phyloP scores from a whole-genome alignment of 2,113 vertebrate genomes.

The Caloenas nicobarica region DNA sequence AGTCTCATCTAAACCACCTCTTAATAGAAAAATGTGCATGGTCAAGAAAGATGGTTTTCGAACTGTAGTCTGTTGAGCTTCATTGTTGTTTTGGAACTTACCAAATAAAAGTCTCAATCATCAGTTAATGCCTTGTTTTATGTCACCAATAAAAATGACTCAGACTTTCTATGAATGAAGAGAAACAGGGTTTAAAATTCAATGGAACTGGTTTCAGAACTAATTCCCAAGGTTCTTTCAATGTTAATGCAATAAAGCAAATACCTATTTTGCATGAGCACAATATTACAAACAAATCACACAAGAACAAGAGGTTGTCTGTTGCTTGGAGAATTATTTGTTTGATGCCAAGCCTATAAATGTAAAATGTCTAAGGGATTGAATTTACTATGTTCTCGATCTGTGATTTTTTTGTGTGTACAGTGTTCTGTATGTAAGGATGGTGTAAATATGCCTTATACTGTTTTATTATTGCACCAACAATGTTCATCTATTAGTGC shows the following conservation, averaged over 20 bases:
- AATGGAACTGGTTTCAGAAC: slow-evolving; percentile 41
- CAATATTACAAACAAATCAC: slow-evolving; percentile 75
- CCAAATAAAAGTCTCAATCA: slow-evolving; percentile 32
- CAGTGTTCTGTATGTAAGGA: slow-evolving; percentile 75
- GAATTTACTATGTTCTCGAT: slow-evolving; percentile 69
- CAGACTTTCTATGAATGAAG: slow-evolving; percentile 48
- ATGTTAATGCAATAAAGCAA: slow-evolving; percentile 79
- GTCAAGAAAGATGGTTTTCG: slow-evolving; percentile 61
- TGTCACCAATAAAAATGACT: slow-evolving; percentile 47
- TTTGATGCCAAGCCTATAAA: slow-evolving; percentile 68
- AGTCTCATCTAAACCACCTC: slow-evolving; percentile 56
- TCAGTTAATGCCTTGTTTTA: slow-evolving; percentile 41
- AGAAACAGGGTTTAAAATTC: slow-evolving; percentile 65
- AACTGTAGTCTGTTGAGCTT: slow-evolving; percentile 55
- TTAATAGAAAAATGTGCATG: slow-evolving; percentile 72
- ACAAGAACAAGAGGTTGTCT: slow-evolving; percentile 67
- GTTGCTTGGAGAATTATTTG: slow-evolving; percentile 73
- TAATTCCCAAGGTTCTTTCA: slow-evolving; percentile 60
- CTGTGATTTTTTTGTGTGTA: slow-evolving; percentile 77
- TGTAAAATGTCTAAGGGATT: slow-evolving; percentile 59
- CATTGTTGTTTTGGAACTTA: slow-evolving; percentile 53
- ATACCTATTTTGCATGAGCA: slow-evolving; percentile 81
- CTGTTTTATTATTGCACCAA: slow-evolving; percentile 73
- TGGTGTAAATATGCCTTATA: slow-evolving; percentile 82
- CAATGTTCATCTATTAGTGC: slow-evolving; percentile 70